Base-by-base conservation (phyloP, 2,888 invertebrate species). In the Macropis europaea region DNA sequence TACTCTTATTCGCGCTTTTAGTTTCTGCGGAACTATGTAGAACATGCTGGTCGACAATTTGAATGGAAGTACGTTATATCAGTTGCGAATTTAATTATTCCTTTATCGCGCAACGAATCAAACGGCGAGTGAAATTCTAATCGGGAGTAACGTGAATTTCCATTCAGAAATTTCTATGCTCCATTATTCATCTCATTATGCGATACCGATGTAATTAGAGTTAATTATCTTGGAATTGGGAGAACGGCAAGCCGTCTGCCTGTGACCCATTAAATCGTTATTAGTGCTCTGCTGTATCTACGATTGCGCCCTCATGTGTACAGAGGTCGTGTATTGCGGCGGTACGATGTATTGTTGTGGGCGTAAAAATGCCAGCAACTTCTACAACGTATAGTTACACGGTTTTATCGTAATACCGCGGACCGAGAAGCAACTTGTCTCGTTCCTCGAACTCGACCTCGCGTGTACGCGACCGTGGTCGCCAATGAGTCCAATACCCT, bases 381-480 rank as follows among this genome's bases (percentile, higher is more conserved):
- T 28, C 45, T 26, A 38, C 43, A 38, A 43, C 38, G 63, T 59
- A 56, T 56, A 60, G 69, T 75, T 68, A 63, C 57, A 50, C 45
- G 73, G 50, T 28, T 73, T 53, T 63, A 56, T 69, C 74, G 74
- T 69, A 60, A 56, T 67, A 50, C 57, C 48, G 63, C 62, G 34
- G 40, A 53, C 32, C 70, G 63, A 61, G 69, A 59, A 59, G 57
- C 64, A 40, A 48, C n/a, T 30, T 32, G 66, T 53, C 72, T 57
- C 69, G 69, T 75, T 75, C 74, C 56, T 64, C 74, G 69, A 75
- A 74, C 74, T 50, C 61, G 15, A 38, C 32, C 60, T 47, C 59
- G 42, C 63, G 63, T 63, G 77, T 48, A 42, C 36, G 45, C 47
- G 54, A 42, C 28, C 47, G 47, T 24, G 48, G 34, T 40, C 48